A percentile compares a stretch with the other conserved stretches of the same genome.
These are phyloP conservation scores for Fringilla coelebs DNA, from an alignment of 2,797 vertebrate genomes.

Conservation along the genomic window DNA sequence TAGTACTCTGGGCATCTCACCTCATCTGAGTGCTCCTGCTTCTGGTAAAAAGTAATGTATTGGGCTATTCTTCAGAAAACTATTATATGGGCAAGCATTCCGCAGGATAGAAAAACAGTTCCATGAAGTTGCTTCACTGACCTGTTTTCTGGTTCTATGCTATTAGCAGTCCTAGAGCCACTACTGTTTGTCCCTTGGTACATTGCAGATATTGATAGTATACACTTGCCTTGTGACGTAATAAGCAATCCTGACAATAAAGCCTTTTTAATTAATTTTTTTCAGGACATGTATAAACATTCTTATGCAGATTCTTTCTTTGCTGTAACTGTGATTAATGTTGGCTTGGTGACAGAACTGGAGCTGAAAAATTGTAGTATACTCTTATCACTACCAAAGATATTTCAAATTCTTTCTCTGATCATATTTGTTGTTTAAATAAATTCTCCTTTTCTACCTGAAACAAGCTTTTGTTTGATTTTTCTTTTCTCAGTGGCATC, in stretches of 20 bases:
- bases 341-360: neutral
- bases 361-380: neutral
- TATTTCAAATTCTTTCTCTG: neutral
- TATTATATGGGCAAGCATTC: neutral
- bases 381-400: neutral
- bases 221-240: neutral
- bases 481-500: conserved; percentile 79
- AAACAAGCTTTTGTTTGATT: conserved; percentile 20
- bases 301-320: neutral
- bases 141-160: neutral
- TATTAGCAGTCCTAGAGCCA: neutral
- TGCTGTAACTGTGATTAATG: neutral
- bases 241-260: neutral
- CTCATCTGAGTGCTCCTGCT: neutral
- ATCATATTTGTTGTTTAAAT: neutral
- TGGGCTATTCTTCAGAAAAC: neutral
- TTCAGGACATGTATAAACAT: neutral
- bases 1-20: neutral
- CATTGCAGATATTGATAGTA: neutral
- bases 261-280: neutral
- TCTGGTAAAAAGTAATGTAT: neutral
- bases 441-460: neutral
- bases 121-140: neutral
- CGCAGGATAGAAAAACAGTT: neutral
- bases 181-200: neutral